Conservation (phyloP, 2,797 vertebrate species). For the Rhynchonycteris naso region DNA sequence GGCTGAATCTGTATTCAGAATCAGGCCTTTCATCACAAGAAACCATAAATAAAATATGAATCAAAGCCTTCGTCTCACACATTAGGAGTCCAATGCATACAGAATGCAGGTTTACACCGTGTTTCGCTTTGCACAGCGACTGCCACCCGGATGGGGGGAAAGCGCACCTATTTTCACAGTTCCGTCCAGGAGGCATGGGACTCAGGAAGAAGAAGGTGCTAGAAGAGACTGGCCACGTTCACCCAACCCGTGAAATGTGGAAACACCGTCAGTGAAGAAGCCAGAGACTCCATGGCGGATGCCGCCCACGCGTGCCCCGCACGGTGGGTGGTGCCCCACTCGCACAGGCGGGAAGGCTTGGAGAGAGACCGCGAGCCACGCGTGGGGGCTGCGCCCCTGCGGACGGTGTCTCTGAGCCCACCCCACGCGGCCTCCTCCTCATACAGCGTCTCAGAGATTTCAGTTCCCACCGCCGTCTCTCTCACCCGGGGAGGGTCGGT, state of each 20-base stretch:
- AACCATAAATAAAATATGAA: constrained; percentile 56
- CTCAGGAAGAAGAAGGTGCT: not conserved
- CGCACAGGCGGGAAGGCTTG: not conserved
- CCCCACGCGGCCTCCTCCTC: not conserved
- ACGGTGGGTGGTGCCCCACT: not conserved
- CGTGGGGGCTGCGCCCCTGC: not conserved
- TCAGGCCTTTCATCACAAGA: constrained; percentile 26
- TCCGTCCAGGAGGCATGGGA: not conserved
- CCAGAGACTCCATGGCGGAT: not conserved
- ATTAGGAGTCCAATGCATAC: not conserved
- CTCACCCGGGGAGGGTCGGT: not conserved
- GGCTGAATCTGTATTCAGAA: constrained; percentile 50
- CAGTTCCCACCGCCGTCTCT: not conserved
- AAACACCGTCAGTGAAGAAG: not conserved
- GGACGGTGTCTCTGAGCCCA: not conserved
- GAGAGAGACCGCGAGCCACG: not conserved
- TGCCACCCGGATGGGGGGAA: not conserved
- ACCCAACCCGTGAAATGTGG: not conserved
- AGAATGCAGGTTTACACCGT: not conserved
- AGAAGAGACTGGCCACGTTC: not conserved
- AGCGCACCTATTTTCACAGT: not conserved
- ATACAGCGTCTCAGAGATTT: not conserved
- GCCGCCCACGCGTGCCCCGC: not conserved
- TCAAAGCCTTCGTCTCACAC: constrained; percentile 38
- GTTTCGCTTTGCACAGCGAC: not conserved